A percentile compares a stretch with the other conserved stretches of the same genome.
phyloP scores from a whole-genome alignment of 1,140 invertebrate species.

The Philotrypesis tridentata region DNA sequence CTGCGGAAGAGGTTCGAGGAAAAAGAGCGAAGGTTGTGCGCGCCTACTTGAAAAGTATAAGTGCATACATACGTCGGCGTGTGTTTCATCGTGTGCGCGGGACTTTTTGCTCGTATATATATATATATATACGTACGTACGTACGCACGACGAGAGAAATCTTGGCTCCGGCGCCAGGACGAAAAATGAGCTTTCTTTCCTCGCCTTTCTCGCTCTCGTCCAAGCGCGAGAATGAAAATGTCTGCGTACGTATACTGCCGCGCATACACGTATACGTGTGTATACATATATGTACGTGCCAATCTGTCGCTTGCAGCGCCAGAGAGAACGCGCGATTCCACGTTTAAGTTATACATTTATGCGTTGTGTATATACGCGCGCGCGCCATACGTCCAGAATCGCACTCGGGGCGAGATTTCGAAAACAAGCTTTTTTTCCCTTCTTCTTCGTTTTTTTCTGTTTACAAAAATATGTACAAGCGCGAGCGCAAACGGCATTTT shows the following conservation, averaged over 20 bases:
- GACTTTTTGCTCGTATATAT: not conserved
- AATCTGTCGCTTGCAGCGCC: constrained; percentile 22
- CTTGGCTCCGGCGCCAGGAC: constrained; percentile 13
- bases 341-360: constrained; percentile 13
- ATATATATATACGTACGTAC: too few species aligned
- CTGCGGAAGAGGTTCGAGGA: not conserved
- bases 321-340: not conserved
- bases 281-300: not conserved
- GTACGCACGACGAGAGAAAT: not conserved
- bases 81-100: not conserved
- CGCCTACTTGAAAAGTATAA: constrained; percentile 10
- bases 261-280: too few species aligned
- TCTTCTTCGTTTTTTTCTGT: constrained; percentile 1
- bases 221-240: constrained; percentile 5
- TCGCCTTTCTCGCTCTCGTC: not conserved
- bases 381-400: not conserved
- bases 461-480: constrained; percentile 26
- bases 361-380: not conserved
- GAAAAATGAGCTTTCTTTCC: constrained; percentile 20
- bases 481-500: constrained; percentile 1
- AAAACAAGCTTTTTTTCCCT: constrained; percentile 14
- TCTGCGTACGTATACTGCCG: too few species aligned
- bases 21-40: constrained; percentile 5
- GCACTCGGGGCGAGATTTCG: not conserved
- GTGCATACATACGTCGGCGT: not conserved